Evolutionary conservation across 2,888 invertebrate genomes (phyloP), one percentile per base, ranked within the genome.

Genomic region (Blastobasis adustella): DNA sequence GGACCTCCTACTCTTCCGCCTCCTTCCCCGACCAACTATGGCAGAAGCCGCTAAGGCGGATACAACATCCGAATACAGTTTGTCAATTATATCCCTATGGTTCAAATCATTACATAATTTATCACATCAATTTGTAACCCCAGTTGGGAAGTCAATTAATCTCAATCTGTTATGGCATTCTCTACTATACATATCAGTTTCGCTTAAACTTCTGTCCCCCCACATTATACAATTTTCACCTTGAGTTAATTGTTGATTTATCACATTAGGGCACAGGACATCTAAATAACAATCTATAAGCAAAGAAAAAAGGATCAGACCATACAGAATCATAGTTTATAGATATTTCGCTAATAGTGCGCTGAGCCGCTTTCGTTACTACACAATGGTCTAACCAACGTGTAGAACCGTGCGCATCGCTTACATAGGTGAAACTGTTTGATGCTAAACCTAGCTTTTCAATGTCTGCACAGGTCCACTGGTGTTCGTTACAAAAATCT

Each of bases 401-500:
- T 3, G 23, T 23, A 23, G 23, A 2, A 5, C 42, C 42, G 10
- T 42, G 6, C n/a, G 42, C 42, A 38, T 50, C 46, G 37, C 50
- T 50, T 8, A 50, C 41, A 46, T 46, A 50, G 8, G 50, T 50
- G 23, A 46, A 46, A 9, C n/a, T 42, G 41, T 46, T 41, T 10
- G 51, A 51, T 10, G 48, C 10, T 9, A 49, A 36, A 8, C 54
- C 51, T 38, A 51, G 38, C 45, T 41, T 45, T 7, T 53, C 50
- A 4, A 50, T 40, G 42, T 53, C 50, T 10, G 37, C 42, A 53
- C 53, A 53, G 2, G 41, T 41, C 53, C 53, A 53, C 6, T 37
- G n/a, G 8, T 47, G 49, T 9, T 53, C 53, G 1, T 9, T 1
- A 45, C 50, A 53, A 50, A 53, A 53, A 40, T 45, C 37, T 6